Evolutionary conservation across 2,888 invertebrate genomes (phyloP), one percentile per base, ranked within the genome.

Genomic region (Metopia argyrocephala): DNA sequence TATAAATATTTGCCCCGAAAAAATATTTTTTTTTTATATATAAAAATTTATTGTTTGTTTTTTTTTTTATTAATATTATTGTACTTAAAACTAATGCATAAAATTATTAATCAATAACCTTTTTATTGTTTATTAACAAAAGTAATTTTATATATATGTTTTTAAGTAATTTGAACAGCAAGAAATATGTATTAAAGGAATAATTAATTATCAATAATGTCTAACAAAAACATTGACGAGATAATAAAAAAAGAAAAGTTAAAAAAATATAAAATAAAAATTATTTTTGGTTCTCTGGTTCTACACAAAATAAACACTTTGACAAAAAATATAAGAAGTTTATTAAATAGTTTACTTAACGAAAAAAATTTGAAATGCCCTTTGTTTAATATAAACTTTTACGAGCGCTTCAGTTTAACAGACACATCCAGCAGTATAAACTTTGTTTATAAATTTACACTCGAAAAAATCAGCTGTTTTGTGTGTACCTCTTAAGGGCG

Each of bases 1-100:
- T 64, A 83, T 81, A 79, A 80, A 84, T 79, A 84, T 81, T 84
- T 84, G 83, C 76, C 76, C 76, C 15, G 50, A 62, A 31, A 56
- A 46, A 57, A 45, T 7, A 21, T 45, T 52, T 50, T 54, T 66
- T 48, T 18, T 65, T 46, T 38, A 78, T 52, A 31, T 46, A 48
- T 25, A 18, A 23, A 57, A 50, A 71, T 48, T 75, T 70, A 38
- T n/a, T 46, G 62, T 76, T n/a, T 78, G 69, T 81, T 81, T 81
- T 69, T 78, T 48, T 50, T 59, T 56, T 62, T 68, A 20, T 46
- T 66, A 23, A 66, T 50, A 52, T 23, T 54, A 59, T 59, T 66
- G 52, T 61, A 54, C 18, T 45, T 76, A 45, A 46, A 79, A 74
- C 74, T 78, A 81, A 81, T 65, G 52, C 54, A 69, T 45, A 28